Base-by-base conservation (phyloP, 2,888 invertebrate species). In the Drosophila mulleri region DNA sequence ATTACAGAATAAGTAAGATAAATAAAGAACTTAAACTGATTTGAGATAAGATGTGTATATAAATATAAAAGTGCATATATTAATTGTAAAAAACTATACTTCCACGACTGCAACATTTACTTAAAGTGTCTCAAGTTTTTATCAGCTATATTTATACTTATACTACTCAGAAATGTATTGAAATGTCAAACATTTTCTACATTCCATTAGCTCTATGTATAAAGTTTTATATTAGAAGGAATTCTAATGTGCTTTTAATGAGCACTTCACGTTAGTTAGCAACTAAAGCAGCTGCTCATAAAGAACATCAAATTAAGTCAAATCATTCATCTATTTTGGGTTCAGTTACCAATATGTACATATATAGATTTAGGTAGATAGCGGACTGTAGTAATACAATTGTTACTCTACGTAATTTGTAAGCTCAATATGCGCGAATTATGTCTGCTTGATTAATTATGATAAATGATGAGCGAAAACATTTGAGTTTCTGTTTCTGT, bases 401-500 rank as follows among this genome's bases (percentile, higher is more conserved):
- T 20, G n/a, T 18, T 14, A n/a, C 29, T 16, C 20, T 12, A 37
- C 44, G 5, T 50, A 37, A 11, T 20, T 29, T 61, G 35, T 44
- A 26, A 20, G 11, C 32, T 63, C 14, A 39, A 44, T 47, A 56
- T 47, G 29, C 45, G 42, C 45, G 42, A 63, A 75, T 77, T 71
- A 64, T 61, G n/a, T 71, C 41, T 54, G 62, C 66, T 58, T 79
- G 57, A 71, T 58, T 71, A 77, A 80, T 80, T 67, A 61, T 52
- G 48, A 67, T 52, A 56, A 75, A 66, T 75, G 54, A 60, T n/a
- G 16, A 42, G 58, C 44, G 29, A 32, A 59, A 66, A 53, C 52
- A 75, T 47, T 80, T 58, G n/a, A 37, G 57, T 52, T 45, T 48
- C 80, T 63, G 80, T 45, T 76, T 44, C 39, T 8, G 35, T 8